Evolutionary conservation across 2,113 vertebrate genomes (phyloP), one percentile per base, ranked within the genome.

Genomic region (Balaeniceps rex): DNA sequence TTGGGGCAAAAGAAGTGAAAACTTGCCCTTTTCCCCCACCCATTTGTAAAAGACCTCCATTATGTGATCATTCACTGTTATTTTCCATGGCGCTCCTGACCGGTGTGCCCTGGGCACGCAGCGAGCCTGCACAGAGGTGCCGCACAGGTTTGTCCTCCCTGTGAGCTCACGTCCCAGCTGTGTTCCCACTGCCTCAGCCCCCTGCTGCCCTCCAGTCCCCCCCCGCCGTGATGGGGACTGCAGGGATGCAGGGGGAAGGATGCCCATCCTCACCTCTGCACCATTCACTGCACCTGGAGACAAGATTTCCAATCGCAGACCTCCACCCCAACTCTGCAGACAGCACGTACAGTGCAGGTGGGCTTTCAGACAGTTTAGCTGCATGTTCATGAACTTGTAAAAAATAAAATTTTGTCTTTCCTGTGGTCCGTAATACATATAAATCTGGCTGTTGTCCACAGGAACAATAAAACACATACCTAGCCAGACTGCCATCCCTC

Each of bases 51-150:
- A 33, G 36, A 28, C 26, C 49, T 47, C 25, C 24, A 6, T 12
- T 36, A 7, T 5, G 7, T 34, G 36, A 42, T 16, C 31, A 14
- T 14, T 47, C 55, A 9, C 65, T 58, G 31, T 3, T 36, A 2
- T 42, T 69, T 69, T 52, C 42, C 12, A 0, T 11, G 42, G 3
- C 0, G 7, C 15, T 90, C 8, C 60, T 70, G 64, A 16, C 29
- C 18, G 16, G 18, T 2, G 1, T 60, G 31, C 36, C 34, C 42
- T 5, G 1, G 66, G 65, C 63, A 8, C 9, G 2, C 33, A 12
- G 26, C 0, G 2, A 91, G 25, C 31, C 34, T n/a, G 42, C 33
- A 3, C 0, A 0, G 66, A 44, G 38, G 34, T 82, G 29, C 49
- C 5, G 5, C 72, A 47, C 13, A 0, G 2, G 0, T 13, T 42